phyloP scores from a whole-genome alignment of 2,797 vertebrate species.

The Pithecia hirsuta region DNA sequence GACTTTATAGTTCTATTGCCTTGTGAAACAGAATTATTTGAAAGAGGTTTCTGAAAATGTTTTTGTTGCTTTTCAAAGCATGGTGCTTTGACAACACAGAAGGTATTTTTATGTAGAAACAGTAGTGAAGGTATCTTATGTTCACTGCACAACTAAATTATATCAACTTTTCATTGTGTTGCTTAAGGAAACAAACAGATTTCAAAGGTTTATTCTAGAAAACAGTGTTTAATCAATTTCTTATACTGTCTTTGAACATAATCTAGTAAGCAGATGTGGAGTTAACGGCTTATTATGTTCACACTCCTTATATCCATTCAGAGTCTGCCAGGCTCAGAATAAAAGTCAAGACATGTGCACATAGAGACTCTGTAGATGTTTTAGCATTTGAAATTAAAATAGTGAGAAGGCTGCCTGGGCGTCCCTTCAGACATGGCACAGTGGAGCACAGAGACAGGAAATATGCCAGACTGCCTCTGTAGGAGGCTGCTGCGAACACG shows the following conservation, averaged over 20 bases:
- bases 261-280: slow-evolving; percentile 69
- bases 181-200: slow-evolving; percentile 27
- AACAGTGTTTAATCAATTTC: slow-evolving; percentile 60
- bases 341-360: slow-evolving; percentile 73
- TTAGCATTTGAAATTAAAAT: slow-evolving; percentile 74
- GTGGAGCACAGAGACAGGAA: slow-evolving; percentile 82
- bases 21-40: slow-evolving; percentile 36
- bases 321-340: slow-evolving; percentile 70
- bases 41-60: slow-evolving; percentile 26
- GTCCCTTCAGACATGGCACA: slow-evolving; percentile 73
- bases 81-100: not conserved
- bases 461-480: slow-evolving; percentile 83
- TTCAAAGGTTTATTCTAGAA: slow-evolving; percentile 58
- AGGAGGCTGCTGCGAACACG: slow-evolving; percentile 83
- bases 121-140: not conserved
- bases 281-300: slow-evolving; percentile 75
- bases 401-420: slow-evolving; percentile 62
- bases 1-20: not conserved
- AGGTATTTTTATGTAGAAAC: not conserved
- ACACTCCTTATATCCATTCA: slow-evolving; percentile 68
- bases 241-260: slow-evolving; percentile 8
- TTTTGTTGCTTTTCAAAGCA: not conserved
- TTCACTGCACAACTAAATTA: not conserved
- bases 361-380: slow-evolving; percentile 55
- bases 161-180: not conserved